Evolutionary conservation across 2,797 vertebrate species (phyloP).

Genomic region (Kryptolebias ocellatus): DNA sequence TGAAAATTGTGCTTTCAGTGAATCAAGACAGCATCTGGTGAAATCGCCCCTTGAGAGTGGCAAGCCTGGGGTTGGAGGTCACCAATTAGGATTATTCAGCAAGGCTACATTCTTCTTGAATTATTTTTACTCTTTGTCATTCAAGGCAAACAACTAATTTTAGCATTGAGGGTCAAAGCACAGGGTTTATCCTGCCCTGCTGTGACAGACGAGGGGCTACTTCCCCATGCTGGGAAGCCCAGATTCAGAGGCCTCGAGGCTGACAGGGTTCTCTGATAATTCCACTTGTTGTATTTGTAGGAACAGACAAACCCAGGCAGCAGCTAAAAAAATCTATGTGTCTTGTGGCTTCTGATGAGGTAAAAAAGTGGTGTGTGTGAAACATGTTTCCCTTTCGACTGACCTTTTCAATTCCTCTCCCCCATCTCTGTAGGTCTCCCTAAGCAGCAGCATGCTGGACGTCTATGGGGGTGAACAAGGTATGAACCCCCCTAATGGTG

Average conservation of each 20-base stretch:
- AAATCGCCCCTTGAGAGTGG: conserved; percentile 11
- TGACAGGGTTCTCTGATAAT: conserved; percentile 20
- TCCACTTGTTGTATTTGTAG: conserved; percentile 12
- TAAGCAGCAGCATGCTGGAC: conserved; percentile 94
- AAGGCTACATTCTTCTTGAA: conserved; percentile 17
- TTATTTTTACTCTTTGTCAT: conserved; percentile 16
- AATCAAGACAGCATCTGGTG: conserved; percentile 33
- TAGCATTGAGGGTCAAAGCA: conserved; percentile 2
- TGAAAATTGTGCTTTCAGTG: conserved; percentile 53
- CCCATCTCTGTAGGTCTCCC: conserved; percentile 67
- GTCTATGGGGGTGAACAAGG: conserved; percentile 90
- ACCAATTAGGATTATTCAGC: conserved; percentile 18
- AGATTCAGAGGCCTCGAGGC: conserved; percentile 20
- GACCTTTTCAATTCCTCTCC: conserved; percentile 15
- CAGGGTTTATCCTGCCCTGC: conserved; percentile 37
- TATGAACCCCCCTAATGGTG: conserved; percentile 87
- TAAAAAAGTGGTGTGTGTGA: conserved; percentile 10
- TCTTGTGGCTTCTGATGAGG: conserved; percentile 26
- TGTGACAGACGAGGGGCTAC: conserved; percentile 23
- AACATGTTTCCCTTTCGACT: conserved; percentile 22
- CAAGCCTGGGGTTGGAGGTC: conserved; percentile 36
- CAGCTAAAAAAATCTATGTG: conserved; percentile 54
- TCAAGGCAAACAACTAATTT: conserved; percentile 5
- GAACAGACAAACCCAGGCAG: conserved; percentile 43
- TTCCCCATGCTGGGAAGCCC: conserved; percentile 28